phyloP scores from a whole-genome alignment of 2,888 invertebrate species.

The Hedychridium roseum region DNA sequence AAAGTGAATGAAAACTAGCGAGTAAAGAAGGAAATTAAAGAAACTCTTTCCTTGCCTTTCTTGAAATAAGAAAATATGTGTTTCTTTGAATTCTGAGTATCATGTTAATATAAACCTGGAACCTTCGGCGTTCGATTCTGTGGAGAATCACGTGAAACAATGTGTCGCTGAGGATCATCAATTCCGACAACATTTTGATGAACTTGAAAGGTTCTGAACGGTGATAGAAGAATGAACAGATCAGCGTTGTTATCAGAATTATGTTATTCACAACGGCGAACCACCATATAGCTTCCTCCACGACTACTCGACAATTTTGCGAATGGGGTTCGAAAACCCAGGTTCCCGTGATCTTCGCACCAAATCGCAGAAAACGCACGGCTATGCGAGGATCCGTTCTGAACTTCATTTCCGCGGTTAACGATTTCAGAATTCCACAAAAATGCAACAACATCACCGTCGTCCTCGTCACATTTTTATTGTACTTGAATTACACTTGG shows the following conservation, averaged over 20 bases:
- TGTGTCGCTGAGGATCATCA: slow-evolving; percentile 13
- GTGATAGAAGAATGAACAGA: background rate
- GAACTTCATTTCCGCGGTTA: too few species aligned
- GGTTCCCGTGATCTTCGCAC: background rate
- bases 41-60: background rate
- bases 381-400: too few species aligned
- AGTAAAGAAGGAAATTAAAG: background rate
- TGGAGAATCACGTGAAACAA: slow-evolving; percentile 10
- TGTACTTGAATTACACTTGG: too few species aligned
- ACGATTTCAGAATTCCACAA: too few species aligned
- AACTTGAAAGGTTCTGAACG: slow-evolving; percentile 6
- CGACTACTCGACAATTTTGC: background rate
- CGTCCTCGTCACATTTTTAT: too few species aligned
- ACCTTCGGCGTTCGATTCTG: slow-evolving; percentile 5
- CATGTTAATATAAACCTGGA: background rate
- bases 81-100: background rate
- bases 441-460: too few species aligned
- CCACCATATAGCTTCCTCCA: slow-evolving; percentile 6
- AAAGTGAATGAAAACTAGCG: background rate
- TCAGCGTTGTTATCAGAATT: slow-evolving; percentile 1
- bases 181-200: slow-evolving; percentile 4
- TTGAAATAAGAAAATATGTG: too few species aligned
- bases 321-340: background rate
- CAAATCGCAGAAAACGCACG: background rate
- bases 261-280: slow-evolving; percentile 9